Evolutionary conservation across 2,888 invertebrate species (phyloP).

Genomic region (Nineta flava): DNA sequence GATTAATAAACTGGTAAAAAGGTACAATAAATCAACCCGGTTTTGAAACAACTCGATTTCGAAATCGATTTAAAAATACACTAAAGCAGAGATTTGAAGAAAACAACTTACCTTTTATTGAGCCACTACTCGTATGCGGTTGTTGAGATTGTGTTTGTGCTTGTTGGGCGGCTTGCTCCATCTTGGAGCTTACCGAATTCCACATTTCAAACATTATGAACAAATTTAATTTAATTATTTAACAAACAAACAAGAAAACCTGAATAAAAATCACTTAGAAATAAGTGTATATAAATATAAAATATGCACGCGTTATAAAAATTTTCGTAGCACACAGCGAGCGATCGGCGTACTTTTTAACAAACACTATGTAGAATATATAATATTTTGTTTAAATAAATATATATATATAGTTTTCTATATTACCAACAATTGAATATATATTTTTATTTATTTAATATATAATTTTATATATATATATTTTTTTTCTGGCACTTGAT

Average conservation of each 20-base stretch:
- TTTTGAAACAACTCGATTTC: no score
- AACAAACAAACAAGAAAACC: no score
- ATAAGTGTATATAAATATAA: no score
- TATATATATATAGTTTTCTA: background rate
- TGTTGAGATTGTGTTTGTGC: slow-evolving; percentile 46
- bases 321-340: no score
- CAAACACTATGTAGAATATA: no score
- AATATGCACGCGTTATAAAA: no score
- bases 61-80: no score
- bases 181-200: slow-evolving; percentile 60
- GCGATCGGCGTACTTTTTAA: no score
- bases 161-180: slow-evolving; percentile 49
- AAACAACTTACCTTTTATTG: slow-evolving; percentile 50
- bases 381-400: background rate
- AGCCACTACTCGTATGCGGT: slow-evolving; percentile 65
- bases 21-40: no score
- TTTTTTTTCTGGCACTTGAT: background rate
- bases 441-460: background rate
- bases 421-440: background rate
- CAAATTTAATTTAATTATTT: background rate
- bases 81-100: no score
- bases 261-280: no score
- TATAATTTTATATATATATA: background rate
- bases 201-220: slow-evolving; percentile 68
- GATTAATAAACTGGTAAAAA: no score